Base-by-base conservation (phyloP, 2,888 invertebrate species). In the Aspidapion aeneum region DNA sequence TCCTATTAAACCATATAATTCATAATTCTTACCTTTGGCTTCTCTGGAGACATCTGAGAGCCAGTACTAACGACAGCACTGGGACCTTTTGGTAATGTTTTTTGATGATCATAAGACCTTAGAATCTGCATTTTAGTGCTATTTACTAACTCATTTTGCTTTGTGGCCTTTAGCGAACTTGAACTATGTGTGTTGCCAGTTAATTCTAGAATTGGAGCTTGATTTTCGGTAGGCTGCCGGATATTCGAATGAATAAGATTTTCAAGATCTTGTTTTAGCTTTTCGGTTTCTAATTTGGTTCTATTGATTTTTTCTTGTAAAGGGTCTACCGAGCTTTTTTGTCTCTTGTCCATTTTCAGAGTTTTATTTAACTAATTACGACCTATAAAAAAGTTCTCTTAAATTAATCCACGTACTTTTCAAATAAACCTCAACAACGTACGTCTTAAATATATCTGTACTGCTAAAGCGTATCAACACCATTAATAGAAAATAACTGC, bases 251-350 rank as follows among this genome's bases (percentile, higher is more conserved):
- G 35, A 7, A 80, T 75, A 22, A 79, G 66, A 63, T 72, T 72
- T 69, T 78, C 71, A 56, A 79, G 68, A 69, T 79, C 76, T 17
- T 71, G 70, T 69, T 77, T 78, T 22, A 79, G 66, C 58, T 73
- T 68, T 69, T 78, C 77, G 57, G 79, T 78, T 73, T 79, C 77
- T 60, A 35, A 35, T 35, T 35, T 35, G 12, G 35, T 35, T 35
- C 12, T 35, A 7, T 35, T 3, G 35, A 35, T 35, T 35, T 35
- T 35, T 35, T 35, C 35, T 35, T 35, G 5, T 35, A 35, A 35
- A 35, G 3, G 3, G 35, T 7, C 35, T 7, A 7, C 12, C 3
- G 5, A 7, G 35, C 35, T 35, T 35, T 35, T 35, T 7, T 7
- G 3, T 35, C 35, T 35, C 12, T 35, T 35, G 12, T 35, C 3